A percentile compares a stretch with the other conserved stretches of the same genome.
Conservation (phyloP, 2,888 invertebrate species). For the Dioctria rufipes region DNA sequence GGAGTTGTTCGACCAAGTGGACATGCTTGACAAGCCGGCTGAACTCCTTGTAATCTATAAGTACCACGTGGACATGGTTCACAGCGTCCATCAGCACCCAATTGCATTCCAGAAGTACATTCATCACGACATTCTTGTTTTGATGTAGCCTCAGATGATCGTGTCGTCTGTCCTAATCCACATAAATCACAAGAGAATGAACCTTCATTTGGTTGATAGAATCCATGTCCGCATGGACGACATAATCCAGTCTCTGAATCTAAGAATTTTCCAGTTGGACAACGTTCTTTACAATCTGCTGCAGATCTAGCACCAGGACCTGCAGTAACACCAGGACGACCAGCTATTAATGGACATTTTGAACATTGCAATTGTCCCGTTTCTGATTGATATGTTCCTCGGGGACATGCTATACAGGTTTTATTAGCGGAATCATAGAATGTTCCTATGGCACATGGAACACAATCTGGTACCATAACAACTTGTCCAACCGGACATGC, state of each 20-base stretch:
- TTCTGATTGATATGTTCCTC: slow-evolving; percentile 95
- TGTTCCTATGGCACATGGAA: slow-evolving; percentile 93
- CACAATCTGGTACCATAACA: slow-evolving; percentile 93
- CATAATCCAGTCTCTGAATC: slow-evolving; percentile 91
- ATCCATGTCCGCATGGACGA: slow-evolving; percentile 93
- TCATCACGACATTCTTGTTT: slow-evolving; percentile 92
- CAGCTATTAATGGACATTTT: slow-evolving; percentile 90
- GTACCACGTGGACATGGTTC: slow-evolving; percentile 93
- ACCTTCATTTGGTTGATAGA: slow-evolving; percentile 92
- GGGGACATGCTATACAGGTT: slow-evolving; percentile 86
- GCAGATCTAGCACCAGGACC: slow-evolving; percentile 90
- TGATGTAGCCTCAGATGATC: slow-evolving; percentile 91
- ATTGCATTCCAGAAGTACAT: slow-evolving; percentile 84
- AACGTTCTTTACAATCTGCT: slow-evolving; percentile 92
- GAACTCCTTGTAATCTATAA: slow-evolving; percentile 88
- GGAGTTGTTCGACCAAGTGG: slow-evolving; percentile 93
- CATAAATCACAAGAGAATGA: slow-evolving; percentile 91
- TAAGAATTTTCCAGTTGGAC: slow-evolving; percentile 94
- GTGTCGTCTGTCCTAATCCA: slow-evolving; percentile 91
- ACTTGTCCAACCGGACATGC: slow-evolving; percentile 95
- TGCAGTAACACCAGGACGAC: slow-evolving; percentile 90
- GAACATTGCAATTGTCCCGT: slow-evolving; percentile 91
- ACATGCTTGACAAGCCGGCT: slow-evolving; percentile 90
- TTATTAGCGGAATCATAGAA: slow-evolving; percentile 84
- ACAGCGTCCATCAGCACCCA: slow-evolving; percentile 90